Evolutionary conservation across 2,888 invertebrate genomes (phyloP).

Genomic region (Microchrysa polita): DNA sequence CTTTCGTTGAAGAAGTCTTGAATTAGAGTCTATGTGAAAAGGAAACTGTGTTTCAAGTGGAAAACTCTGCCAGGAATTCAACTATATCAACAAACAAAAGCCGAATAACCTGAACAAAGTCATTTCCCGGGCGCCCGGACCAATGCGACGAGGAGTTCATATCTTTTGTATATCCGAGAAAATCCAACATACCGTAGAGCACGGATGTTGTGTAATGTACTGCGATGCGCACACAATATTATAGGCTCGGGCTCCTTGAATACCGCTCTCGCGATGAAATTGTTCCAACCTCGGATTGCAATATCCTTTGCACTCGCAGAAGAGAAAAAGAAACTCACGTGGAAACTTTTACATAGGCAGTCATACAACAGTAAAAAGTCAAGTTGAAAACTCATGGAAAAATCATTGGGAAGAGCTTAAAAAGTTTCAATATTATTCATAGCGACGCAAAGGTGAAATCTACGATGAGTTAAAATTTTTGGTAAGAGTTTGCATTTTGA

Average conservation of each 20-base stretch:
- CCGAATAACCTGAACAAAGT: no score
- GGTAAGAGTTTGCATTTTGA: no score
- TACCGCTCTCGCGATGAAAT: no score
- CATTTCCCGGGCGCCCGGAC: background rate
- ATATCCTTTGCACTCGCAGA: background rate
- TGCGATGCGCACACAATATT: no score
- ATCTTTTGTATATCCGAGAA: background rate
- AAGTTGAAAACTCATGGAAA: conserved; percentile 24
- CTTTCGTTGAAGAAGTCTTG: background rate
- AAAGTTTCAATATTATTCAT: conserved; percentile 35
- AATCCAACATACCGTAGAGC: no score
- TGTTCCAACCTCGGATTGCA: no score
- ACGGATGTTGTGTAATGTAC: no score
- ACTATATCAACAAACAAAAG: no score
- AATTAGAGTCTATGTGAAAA: background rate
- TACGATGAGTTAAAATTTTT: background rate
- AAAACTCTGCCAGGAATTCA: background rate
- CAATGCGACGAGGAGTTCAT: background rate
- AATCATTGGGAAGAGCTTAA: conserved; percentile 35
- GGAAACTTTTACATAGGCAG: conserved; percentile 30
- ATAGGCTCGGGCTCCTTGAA: no score
- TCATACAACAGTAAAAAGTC: conserved; percentile 30
- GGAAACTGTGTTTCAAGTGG: conserved; percentile 7
- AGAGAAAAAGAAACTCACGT: background rate
- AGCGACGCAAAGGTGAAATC: conserved; percentile 12